Percentiles rank a stretch among this genome's conserved stretches.
Conservation (phyloP, 92 coral and sea anemone species). For the Pocillopora grandis region DNA sequence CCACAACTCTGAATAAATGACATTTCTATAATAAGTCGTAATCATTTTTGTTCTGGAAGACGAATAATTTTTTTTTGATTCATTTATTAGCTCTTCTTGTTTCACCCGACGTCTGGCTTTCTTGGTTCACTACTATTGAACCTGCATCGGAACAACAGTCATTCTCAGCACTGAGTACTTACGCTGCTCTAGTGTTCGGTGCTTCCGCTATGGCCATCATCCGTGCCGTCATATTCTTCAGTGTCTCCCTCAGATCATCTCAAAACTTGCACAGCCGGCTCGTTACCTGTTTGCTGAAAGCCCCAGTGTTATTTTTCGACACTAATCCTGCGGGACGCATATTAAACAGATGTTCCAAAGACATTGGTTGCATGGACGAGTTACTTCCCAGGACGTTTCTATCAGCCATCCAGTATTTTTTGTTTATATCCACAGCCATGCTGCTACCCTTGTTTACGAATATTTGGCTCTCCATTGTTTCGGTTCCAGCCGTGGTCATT, state of each 20-base stretch:
- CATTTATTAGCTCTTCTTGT: not conserved
- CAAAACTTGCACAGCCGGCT: slow-evolving; percentile 37
- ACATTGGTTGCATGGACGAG: slow-evolving; percentile 51
- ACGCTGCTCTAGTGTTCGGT: not conserved
- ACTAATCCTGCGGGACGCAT: slow-evolving; percentile 59
- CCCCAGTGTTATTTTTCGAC: slow-evolving; percentile 45
- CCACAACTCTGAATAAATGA: too few species aligned
- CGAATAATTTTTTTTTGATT: not conserved
- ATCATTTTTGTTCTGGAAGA: too few species aligned
- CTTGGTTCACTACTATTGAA: slow-evolving; percentile 20
- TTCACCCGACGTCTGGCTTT: slow-evolving; percentile 46
- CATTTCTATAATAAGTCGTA: too few species aligned
- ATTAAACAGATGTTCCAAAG: slow-evolving; percentile 53
- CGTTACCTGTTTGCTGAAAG: slow-evolving; percentile 24
- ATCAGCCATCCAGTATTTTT: not conserved
- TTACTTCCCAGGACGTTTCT: slow-evolving; percentile 11
- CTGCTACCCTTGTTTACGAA: slow-evolving; percentile 16
- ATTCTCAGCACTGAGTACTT: not conserved
- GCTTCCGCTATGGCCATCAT: slow-evolving; percentile 3
- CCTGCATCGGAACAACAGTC: slow-evolving; percentile 1
- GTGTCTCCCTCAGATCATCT: slow-evolving; percentile 30
- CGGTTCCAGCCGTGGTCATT: not conserved
- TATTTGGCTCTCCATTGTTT: slow-evolving; percentile 15
- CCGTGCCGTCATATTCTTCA: slow-evolving; percentile 13
- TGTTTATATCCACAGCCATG: slow-evolving; percentile 9